phyloP scores from a whole-genome alignment of 2,113 vertebrate genomes.

The Picathartes gymnocephalus region DNA sequence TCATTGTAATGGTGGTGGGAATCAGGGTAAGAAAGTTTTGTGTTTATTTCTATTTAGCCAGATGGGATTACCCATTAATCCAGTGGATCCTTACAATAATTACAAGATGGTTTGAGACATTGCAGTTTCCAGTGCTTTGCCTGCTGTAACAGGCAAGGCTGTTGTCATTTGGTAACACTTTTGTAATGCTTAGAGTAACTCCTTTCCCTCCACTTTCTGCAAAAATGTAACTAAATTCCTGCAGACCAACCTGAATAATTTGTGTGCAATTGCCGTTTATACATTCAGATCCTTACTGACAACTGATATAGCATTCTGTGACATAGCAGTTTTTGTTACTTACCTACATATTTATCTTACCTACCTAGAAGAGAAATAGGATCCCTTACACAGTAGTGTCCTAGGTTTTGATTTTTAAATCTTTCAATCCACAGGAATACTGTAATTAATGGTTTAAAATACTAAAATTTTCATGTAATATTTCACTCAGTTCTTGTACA shows the following conservation, averaged over 20 bases:
- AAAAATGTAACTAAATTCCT: background rate
- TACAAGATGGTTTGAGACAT: background rate
- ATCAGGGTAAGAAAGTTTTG: background rate
- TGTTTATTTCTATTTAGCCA: background rate
- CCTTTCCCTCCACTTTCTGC: background rate
- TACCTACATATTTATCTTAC: background rate
- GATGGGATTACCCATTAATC: background rate
- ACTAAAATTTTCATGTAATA: background rate
- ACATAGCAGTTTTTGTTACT: background rate
- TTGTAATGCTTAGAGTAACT: background rate
- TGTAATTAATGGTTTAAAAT: background rate
- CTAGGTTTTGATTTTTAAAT: background rate
- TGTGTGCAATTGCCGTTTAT: background rate
- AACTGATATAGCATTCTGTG: background rate
- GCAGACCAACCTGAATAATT: background rate
- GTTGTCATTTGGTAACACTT: background rate
- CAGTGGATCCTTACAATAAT: background rate
- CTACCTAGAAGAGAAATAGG: background rate
- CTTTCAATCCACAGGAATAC: background rate
- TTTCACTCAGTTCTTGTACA: background rate
- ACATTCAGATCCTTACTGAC: background rate
- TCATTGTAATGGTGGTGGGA: background rate
- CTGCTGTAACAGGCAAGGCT: background rate
- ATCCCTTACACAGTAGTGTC: background rate
- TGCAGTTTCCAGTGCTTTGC: background rate